Evolutionary conservation across 1,140 invertebrate species (phyloP).

Genomic region (Plodia interpunctella): DNA sequence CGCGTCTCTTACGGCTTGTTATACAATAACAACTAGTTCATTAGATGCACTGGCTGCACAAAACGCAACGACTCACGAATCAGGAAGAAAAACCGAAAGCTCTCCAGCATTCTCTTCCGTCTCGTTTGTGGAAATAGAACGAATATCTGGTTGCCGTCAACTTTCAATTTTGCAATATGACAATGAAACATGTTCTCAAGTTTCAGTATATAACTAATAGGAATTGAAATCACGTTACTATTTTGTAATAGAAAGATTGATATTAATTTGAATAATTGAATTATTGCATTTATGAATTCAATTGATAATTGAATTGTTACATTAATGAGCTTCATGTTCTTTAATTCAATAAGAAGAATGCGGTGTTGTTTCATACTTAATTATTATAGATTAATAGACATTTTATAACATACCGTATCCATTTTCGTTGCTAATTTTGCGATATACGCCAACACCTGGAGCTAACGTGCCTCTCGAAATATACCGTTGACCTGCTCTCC

Average conservation of each 20-base stretch:
- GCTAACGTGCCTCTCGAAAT: slow-evolving; percentile 40
- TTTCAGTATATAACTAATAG: slow-evolving; percentile 15
- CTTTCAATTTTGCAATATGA: slow-evolving; percentile 28
- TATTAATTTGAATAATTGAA: not conserved
- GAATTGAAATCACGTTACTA: not conserved
- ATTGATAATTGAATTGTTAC: too few species aligned
- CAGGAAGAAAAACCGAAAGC: slow-evolving; percentile 44
- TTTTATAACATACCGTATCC: slow-evolving; percentile 15
- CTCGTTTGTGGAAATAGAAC: slow-evolving; percentile 23
- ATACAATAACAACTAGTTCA: slow-evolving; percentile 59
- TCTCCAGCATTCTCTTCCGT: slow-evolving; percentile 29
- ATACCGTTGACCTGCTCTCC: slow-evolving; percentile 41
- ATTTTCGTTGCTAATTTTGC: slow-evolving; percentile 50
- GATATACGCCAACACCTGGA: slow-evolving; percentile 58
- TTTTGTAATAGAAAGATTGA: not conserved
- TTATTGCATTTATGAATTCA: not conserved
- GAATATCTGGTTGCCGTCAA: slow-evolving; percentile 23
- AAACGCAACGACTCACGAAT: slow-evolving; percentile 28
- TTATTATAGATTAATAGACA: not conserved
- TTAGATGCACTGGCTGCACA: slow-evolving; percentile 36
- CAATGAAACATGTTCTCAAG: slow-evolving; percentile 23
- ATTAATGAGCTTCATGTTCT: too few species aligned
- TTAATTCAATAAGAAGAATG: too few species aligned
- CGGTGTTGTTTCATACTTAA: too few species aligned
- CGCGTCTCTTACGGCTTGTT: slow-evolving; percentile 64